Base-by-base conservation (phyloP, 92 coral and sea anemone genomes). In the Siderastrea radians region DNA sequence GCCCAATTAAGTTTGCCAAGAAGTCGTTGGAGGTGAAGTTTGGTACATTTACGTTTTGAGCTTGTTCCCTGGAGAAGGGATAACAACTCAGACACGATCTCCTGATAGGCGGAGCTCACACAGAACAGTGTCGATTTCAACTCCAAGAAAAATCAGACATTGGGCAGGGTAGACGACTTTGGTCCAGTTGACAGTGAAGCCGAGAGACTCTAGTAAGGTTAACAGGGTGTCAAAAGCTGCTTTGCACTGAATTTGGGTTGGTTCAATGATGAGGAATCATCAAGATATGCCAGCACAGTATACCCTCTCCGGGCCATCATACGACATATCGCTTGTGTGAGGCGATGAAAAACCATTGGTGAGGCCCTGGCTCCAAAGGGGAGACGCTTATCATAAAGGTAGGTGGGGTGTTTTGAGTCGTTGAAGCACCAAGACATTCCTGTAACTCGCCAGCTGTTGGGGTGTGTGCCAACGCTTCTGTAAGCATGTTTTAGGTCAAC, bases 21-120 rank as follows among this genome's bases (percentile, higher is more conserved):
- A 26, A 26, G 38, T 26, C 38, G 38, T 26, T 26, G 38, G 38
- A 26, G 38, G 38, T 26, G 38, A 26, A 26, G 38, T 26, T 26
- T 26, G 38, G 38, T 26, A 26, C 38, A 26, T 26, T 26, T 26
- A 26, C 38, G 38, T 26, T 26, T 26, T 26, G 38, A 26, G 38
- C 38, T 81, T 76, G 86, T 83, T 61, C 14, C 87, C 88, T 72
- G 13, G 75, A 55, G 63, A 38, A 70, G 68, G 13, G 51, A 61
- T 58, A 86, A 78, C 57, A 78, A 74, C 68, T 86, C 90, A 38
- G 89, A 68, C 90, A 68, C 79, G 84, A 78, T 75, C 89, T 0
- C 10, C 73, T 11, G 90, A 78, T 19, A 87, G 85, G 85, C 55
- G 67, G 67, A 87, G 90, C 51, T 79, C 84, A 16, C 84, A 72